Base-by-base conservation (phyloP, 2,113 vertebrate genomes). In the Percina caprodes region DNA sequence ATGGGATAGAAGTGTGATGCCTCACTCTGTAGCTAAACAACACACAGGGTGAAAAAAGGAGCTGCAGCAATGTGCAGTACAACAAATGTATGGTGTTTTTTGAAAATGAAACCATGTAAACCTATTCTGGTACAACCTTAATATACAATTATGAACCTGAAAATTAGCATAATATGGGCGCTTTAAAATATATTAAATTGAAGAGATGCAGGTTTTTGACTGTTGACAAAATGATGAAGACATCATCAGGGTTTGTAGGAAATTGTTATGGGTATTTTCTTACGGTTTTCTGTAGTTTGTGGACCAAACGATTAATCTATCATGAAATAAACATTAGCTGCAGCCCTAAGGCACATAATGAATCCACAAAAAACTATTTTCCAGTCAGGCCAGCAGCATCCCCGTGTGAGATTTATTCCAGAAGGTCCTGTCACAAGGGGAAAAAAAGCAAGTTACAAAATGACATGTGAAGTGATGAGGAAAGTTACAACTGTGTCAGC, bases 351-450 rank as follows among this genome's bases (percentile, higher is more conserved):
- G 23, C 74, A 70, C 62, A 79, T 39, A 79, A 12, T 70, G 30
- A 56, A 79, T 52, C 33, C 54, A 30, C 62, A 65, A 49, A 48
- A 24, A 67, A 62, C 24, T 58, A 30, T n/a, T 81, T 60, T 46
- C 58, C 66, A 68, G 65, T 33, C 35, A 4, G 46, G 56, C 52
- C 63, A 45, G 79, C 74, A 56, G 84, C 58, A 23, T 75, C 66
- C 54, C 16, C 4, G 52, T 62, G 30, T 55, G 83, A 77, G 60
- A 79, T 86, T 93, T 84, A 94, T 67, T 94, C 92, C 92, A 93
- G 74, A 58, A 94, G 86, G 52, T 93, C 92, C 94, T 94, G 86
- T 87, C 67, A 89, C 6, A 35, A 63, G 63, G 30, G 58, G 30
- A 58, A 80, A 82, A 80, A 86, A 67, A 74, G 68, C 74, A 60